Conservation (phyloP, 2,113 vertebrate species). For the Campylorhamphus procurvoides region DNA sequence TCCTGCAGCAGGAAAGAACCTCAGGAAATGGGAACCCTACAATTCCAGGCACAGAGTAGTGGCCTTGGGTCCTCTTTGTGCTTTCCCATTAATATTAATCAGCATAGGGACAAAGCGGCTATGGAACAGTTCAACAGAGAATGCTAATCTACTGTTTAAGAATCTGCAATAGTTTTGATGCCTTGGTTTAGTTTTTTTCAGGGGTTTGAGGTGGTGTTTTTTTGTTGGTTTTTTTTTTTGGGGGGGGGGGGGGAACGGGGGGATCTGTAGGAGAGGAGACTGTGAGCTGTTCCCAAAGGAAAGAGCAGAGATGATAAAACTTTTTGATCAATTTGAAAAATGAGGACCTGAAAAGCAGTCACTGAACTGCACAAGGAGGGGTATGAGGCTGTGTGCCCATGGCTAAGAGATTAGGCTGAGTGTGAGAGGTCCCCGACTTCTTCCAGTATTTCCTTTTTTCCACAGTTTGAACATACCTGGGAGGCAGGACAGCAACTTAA, state of each 20-base stretch:
- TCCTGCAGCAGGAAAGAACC: not conserved
- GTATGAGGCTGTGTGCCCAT: accelerated
- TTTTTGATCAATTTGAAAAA: not conserved
- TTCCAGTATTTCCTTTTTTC: not conserved
- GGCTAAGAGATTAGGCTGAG: not conserved
- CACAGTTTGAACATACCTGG: not conserved
- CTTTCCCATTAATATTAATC: not conserved
- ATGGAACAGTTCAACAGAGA: not conserved
- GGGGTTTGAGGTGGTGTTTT: not conserved
- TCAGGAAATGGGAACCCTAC: not conserved
- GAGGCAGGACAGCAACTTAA: not conserved
- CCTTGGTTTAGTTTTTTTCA: not conserved
- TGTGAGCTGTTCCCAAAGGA: not conserved
- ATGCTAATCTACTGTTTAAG: not conserved
- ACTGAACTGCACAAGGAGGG: not conserved
- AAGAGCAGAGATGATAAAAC: not conserved
- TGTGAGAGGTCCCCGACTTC: accelerated
- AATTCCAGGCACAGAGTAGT: not conserved
- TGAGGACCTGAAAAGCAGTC: not conserved
- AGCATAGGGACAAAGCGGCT: not conserved
- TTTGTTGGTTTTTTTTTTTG: no score
- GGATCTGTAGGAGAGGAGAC: not conserved
- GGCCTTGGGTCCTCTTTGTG: not conserved
- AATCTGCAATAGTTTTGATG: not conserved
- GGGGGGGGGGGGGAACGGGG: no score